Conservation (phyloP, 2,113 vertebrate genomes). For the human (Homo sapiens) region GRCh38 chr12:46766001-46766500, state of each 20-base stretch:
- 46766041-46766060: not conserved
- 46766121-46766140: not conserved
- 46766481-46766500: slow-evolving; percentile 68
- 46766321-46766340: not conserved
- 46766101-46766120: slow-evolving; percentile 59
- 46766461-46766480: slow-evolving; percentile 71
- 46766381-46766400: slow-evolving; percentile 60
- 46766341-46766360: not conserved
- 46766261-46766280: not conserved
- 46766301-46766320: slow-evolving; percentile 56
- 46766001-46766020: slow-evolving; percentile 52
- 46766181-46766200: not conserved
- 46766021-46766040: slow-evolving; percentile 5
- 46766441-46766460: slow-evolving; percentile 49
- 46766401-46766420: slow-evolving; percentile 55
- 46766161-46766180: not conserved
- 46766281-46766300: slow-evolving; percentile 34
- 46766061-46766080: not conserved
- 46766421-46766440: slow-evolving; percentile 61
- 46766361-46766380: not conserved
- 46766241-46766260: not conserved
- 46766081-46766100: not conserved
- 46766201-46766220: not conserved
- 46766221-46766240: not conserved
- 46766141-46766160: not conserved